Evolutionary conservation across 2,113 vertebrate genomes (phyloP).

Genomic region (Melospiza melodia): DNA sequence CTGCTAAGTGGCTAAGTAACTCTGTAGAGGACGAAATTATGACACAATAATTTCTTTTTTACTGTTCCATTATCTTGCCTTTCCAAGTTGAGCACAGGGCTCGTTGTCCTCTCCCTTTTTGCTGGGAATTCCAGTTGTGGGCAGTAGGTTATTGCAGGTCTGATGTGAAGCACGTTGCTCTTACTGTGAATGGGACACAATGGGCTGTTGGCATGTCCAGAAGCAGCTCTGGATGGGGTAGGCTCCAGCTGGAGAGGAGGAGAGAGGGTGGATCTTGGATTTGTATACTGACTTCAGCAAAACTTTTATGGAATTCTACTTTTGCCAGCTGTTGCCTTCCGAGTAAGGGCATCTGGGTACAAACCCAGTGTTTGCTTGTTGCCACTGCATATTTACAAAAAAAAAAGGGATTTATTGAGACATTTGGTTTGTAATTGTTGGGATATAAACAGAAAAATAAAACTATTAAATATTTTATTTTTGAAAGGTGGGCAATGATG

Average conservation of each 20-base stretch:
- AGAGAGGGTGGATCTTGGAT: neutral
- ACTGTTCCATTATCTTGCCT: neutral
- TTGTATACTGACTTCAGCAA: neutral
- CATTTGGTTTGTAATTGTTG: neutral
- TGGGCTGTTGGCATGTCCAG: neutral
- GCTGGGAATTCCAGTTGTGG: neutral
- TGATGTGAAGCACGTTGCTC: neutral
- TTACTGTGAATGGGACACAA: neutral
- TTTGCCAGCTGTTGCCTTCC: neutral
- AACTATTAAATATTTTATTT: slow-evolving; percentile 22
- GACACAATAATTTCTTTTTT: neutral
- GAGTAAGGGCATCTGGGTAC: neutral
- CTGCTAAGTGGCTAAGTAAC: neutral
- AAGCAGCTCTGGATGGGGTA: neutral
- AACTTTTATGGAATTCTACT: neutral
- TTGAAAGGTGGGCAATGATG: neutral
- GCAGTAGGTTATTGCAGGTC: neutral
- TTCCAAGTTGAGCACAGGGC: neutral
- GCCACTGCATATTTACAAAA: neutral
- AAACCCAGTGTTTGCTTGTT: neutral
- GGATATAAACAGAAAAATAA: slow-evolving; percentile 4
- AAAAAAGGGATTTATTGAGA: neutral
- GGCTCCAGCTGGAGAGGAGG: neutral
- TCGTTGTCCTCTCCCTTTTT: neutral
- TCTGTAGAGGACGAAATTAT: neutral